phyloP scores from a whole-genome alignment of 2,888 invertebrate genomes.

The Watsonalla binaria region DNA sequence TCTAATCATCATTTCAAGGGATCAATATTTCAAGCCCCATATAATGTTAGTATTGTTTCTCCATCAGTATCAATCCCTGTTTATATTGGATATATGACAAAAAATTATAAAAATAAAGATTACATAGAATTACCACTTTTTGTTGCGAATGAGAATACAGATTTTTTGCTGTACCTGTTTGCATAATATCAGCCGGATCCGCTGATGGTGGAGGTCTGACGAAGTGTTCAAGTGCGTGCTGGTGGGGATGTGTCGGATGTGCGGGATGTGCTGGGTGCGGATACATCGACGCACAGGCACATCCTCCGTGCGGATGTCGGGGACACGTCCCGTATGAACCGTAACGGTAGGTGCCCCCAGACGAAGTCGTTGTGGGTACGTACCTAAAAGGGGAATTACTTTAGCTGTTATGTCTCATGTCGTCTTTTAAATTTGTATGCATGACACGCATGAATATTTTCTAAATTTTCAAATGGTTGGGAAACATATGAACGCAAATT shows the following conservation, averaged over 20 bases:
- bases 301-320: constrained; percentile 86
- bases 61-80: no score
- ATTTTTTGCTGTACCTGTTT: constrained; percentile 48
- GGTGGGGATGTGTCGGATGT: constrained; percentile 73
- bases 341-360: constrained; percentile 68
- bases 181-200: constrained; percentile 72
- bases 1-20: no score
- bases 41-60: no score
- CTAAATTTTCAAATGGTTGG: no score
- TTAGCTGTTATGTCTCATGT: neutral
- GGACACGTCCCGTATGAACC: constrained; percentile 82
- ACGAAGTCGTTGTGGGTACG: constrained; percentile 74
- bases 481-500: no score
- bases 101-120: no score
- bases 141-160: no score
- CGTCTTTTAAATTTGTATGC: no score
- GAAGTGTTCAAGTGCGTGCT: constrained; percentile 77
- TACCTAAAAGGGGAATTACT: constrained; percentile 64
- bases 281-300: constrained; percentile 81
- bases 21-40: no score
- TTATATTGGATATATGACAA: no score
- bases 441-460: no score
- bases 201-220: constrained; percentile 71
- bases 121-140: no score
- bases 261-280: constrained; percentile 72